Evolutionary conservation across 2,888 invertebrate genomes (phyloP).

Genomic region (Trachelus tabidus): DNA sequence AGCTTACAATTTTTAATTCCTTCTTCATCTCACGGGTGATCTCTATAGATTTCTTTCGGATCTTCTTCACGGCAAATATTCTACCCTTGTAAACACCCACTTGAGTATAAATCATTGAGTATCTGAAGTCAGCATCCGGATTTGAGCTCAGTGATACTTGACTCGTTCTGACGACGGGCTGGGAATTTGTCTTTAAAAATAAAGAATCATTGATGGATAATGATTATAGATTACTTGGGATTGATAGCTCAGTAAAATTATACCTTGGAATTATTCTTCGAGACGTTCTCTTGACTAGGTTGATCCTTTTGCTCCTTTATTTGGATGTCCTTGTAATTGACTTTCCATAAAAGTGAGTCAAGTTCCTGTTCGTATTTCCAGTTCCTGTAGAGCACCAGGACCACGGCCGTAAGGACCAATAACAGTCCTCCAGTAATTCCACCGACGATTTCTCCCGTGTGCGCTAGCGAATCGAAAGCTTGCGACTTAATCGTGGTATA

Average conservation of each 20-base stretch:
- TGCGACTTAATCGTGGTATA: neutral
- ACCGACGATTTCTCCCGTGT: slow-evolving; percentile 84
- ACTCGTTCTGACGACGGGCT: slow-evolving; percentile 77
- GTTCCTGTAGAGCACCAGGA: slow-evolving; percentile 84
- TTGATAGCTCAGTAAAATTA: neutral
- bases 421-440: slow-evolving; percentile 84
- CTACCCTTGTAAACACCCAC: slow-evolving; percentile 90
- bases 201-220: neutral
- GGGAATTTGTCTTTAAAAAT: slow-evolving; percentile 27
- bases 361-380: slow-evolving; percentile 95
- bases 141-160: slow-evolving; percentile 94
- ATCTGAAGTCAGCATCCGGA: slow-evolving; percentile 89
- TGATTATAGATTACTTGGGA: neutral
- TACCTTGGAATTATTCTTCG: slow-evolving; percentile 49
- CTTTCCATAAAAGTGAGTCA: slow-evolving; percentile 93
- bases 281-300: slow-evolving; percentile 49
- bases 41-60: slow-evolving; percentile 87
- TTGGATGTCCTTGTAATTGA: slow-evolving; percentile 90
- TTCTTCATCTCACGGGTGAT: slow-evolving; percentile 92
- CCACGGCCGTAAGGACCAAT: slow-evolving; percentile 77
- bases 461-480: slow-evolving; percentile 68
- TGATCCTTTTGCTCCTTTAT: slow-evolving; percentile 73
- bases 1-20: slow-evolving; percentile 86
- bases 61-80: slow-evolving; percentile 87
- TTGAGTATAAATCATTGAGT: slow-evolving; percentile 90